Percentiles rank a stretch among this genome's conserved stretches.
Evolutionary conservation across 1,140 invertebrate genomes (phyloP).

Genomic region (Telenomus remus): DNA sequence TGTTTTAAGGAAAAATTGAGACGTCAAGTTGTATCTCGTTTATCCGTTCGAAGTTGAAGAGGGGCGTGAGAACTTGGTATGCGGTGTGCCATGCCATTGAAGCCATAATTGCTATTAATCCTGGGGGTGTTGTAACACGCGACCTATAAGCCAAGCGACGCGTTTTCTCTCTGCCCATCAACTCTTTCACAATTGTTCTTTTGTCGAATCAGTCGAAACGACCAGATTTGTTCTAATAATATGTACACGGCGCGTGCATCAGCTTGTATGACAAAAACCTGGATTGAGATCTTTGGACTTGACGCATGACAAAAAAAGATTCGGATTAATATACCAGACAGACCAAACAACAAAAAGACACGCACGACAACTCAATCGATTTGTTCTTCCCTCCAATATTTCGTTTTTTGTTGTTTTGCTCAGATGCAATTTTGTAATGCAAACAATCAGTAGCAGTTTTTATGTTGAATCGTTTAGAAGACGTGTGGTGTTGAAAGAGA

Average conservation of each 20-base stretch:
- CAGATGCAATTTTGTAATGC: too few species aligned
- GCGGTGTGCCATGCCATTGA: constrained; percentile 68
- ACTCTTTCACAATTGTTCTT: constrained; percentile 39
- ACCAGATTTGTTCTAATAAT: constrained; percentile 70
- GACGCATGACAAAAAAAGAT: constrained; percentile 45
- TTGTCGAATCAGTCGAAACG: constrained; percentile 60
- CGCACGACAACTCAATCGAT: not conserved
- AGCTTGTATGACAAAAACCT: constrained; percentile 21
- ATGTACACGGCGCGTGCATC: constrained; percentile 43
- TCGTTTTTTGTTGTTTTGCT: too few species aligned
- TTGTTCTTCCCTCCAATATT: too few species aligned
- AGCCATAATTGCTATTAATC: constrained; percentile 75
- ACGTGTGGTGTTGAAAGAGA: too few species aligned
- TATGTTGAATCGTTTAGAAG: not conserved
- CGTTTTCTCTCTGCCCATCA: constrained; percentile 38
- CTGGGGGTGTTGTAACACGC: constrained; percentile 63
- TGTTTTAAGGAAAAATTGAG: not conserved
- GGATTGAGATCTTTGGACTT: constrained; percentile 36
- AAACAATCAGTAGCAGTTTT: not conserved
- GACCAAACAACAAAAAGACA: constrained; percentile 17
- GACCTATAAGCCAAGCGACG: constrained; percentile 30
- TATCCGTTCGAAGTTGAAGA: not conserved
- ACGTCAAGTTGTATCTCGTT: not conserved
- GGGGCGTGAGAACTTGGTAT: constrained; percentile 49
- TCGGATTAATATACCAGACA: not conserved